A percentile compares a stretch with the other conserved stretches of the same genome.
Conservation (phyloP, 2,113 vertebrate species). For the Copsychus sechellarum region DNA sequence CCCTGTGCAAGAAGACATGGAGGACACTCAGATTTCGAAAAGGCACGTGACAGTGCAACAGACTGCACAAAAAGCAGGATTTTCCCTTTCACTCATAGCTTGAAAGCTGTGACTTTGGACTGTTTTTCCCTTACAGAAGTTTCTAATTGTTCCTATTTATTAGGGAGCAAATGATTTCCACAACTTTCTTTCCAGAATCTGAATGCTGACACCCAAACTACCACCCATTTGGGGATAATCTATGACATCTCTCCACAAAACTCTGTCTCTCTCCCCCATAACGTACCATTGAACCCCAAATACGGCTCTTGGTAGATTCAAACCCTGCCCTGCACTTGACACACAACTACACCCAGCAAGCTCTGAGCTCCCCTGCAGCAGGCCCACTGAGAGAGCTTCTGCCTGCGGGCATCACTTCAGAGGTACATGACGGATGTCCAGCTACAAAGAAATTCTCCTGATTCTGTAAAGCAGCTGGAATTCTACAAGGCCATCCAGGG, state of each 20-base stretch:
- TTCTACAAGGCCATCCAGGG: not conserved
- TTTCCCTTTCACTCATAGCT: not conserved
- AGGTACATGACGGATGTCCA: rapidly evolving
- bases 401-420: too few relatives aligned
- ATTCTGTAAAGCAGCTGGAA: not conserved
- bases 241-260: not conserved
- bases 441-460: not conserved
- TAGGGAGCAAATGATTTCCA: not conserved
- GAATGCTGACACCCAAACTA: not conserved
- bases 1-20: not conserved
- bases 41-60: not conserved
- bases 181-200: not conserved
- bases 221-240: not conserved
- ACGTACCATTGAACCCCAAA: not conserved
- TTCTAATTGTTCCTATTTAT: not conserved
- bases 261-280: not conserved
- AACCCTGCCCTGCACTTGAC: not conserved
- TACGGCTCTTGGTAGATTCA: not conserved
- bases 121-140: not conserved
- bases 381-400: not conserved
- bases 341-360: not conserved
- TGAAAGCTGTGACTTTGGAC: not conserved
- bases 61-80: not conserved
- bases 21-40: not conserved
- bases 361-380: not conserved